phyloP scores from a whole-genome alignment of 2,113 vertebrate genomes.

The Zapus hudsonius region DNA sequence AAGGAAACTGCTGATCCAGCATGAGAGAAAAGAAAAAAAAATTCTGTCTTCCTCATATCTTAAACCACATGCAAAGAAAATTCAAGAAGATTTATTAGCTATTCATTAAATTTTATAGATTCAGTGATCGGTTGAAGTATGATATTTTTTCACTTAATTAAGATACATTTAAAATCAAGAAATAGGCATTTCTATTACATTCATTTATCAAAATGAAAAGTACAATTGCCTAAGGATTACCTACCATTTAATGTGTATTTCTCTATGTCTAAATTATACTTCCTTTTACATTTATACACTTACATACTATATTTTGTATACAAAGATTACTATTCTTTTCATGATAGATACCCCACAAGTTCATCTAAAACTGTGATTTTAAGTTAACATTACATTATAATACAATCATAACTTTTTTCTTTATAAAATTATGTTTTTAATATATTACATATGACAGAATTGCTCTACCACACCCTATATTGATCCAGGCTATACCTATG shows the following conservation, averaged over 20 bases:
- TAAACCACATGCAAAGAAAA: not conserved
- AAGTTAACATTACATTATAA: no score
- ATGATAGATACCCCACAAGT: not conserved
- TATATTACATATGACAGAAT: not conserved
- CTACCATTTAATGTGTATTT: not conserved
- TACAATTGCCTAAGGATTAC: not conserved
- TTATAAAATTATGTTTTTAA: not conserved
- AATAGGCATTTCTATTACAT: not conserved
- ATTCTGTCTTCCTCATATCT: not conserved
- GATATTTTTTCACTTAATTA: not conserved
- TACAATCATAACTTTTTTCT: no score
- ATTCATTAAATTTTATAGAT: not conserved
- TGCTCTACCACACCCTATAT: not conserved
- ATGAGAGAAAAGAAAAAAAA: not conserved
- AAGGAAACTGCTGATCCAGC: not conserved
- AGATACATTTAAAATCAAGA: not conserved
- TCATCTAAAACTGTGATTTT: no score
- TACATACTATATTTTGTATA: not conserved
- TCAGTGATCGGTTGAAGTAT: not conserved
- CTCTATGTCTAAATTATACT: not conserved
- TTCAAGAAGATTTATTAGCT: not conserved
- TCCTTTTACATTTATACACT: not conserved
- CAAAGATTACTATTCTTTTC: not conserved
- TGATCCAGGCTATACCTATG: not conserved
- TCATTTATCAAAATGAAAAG: not conserved